Evolutionary conservation across 2,797 vertebrate genomes (phyloP).

Genomic region (Rhinoraja longicauda): DNA sequence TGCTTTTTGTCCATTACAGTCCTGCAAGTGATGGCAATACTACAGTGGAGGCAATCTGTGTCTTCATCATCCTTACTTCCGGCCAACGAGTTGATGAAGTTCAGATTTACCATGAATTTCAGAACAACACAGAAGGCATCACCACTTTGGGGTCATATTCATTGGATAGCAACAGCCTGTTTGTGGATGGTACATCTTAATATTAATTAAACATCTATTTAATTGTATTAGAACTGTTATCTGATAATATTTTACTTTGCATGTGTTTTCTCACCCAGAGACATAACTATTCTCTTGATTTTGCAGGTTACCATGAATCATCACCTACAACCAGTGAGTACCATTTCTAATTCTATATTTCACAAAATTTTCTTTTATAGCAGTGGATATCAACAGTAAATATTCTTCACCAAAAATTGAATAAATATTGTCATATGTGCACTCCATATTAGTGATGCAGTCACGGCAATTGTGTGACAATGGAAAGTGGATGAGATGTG

Average conservation of each 20-base stretch:
- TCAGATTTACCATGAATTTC: constrained; percentile 3
- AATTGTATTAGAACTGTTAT: background rate
- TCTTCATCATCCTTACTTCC: background rate
- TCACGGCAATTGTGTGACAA: too few species aligned
- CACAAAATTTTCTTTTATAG: too few species aligned
- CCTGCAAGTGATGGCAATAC: background rate
- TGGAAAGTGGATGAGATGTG: too few species aligned
- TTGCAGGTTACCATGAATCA: constrained; percentile 30
- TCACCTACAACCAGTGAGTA: background rate
- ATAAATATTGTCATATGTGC: background rate
- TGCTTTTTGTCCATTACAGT: background rate
- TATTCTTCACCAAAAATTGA: too few species aligned
- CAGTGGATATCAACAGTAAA: too few species aligned
- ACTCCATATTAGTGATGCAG: too few species aligned
- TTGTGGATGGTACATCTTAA: background rate
- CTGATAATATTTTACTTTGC: background rate
- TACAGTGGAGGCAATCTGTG: background rate
- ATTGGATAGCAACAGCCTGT: constrained; percentile 19
- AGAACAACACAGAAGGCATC: background rate
- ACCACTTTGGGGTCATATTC: background rate
- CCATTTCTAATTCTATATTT: background rate
- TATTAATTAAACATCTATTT: background rate
- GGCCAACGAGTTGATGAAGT: constrained; percentile 1
- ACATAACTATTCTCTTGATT: background rate
- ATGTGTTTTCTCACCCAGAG: background rate